Conservation (phyloP, 2,888 invertebrate species). For the Ischnus inquisitorius region DNA sequence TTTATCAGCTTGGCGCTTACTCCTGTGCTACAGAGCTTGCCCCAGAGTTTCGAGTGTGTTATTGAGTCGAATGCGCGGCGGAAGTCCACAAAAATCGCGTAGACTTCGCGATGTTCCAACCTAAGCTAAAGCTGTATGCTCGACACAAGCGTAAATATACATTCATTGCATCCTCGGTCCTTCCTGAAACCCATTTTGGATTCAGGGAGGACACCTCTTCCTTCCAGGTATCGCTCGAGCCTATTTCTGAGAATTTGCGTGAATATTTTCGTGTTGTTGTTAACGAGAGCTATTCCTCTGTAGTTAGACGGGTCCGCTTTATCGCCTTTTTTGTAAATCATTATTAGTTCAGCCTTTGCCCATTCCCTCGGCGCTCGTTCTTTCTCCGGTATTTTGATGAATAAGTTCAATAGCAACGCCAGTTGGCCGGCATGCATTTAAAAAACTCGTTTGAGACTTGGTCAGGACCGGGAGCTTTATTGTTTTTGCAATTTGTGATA, state of each 20-base stretch:
- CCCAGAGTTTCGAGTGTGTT: conserved; percentile 49
- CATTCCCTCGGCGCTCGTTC: conserved; percentile 44
- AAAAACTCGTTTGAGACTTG: conserved; percentile 44
- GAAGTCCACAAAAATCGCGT: conserved; percentile 62
- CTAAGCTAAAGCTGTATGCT: conserved; percentile 47
- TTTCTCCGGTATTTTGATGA: conserved; percentile 11
- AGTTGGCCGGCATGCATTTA: conserved; percentile 10
- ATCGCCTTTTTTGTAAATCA: conserved; percentile 57
- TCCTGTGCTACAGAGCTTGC: conserved; percentile 37
- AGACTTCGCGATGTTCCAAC: conserved; percentile 18
- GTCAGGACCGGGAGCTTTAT: conserved; percentile 50
- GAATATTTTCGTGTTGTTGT: conserved; percentile 50
- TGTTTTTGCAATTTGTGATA: conserved; percentile 31
- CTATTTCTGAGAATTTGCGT: conserved; percentile 46
- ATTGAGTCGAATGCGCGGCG: conserved; percentile 57
- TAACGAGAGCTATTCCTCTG: conserved; percentile 57
- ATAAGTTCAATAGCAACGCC: conserved; percentile 17
- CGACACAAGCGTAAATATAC: conserved; percentile 52
- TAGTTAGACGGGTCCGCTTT: conserved; percentile 60
- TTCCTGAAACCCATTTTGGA: conserved; percentile 61
- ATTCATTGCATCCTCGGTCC: conserved; percentile 54
- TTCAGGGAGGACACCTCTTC: conserved; percentile 48
- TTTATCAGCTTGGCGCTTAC: conserved; percentile 54
- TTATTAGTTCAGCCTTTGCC: conserved; percentile 28
- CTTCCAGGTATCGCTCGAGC: conserved; percentile 47